phyloP scores from a whole-genome alignment of 2,113 vertebrate species.

The Scartelaos histophorus region DNA sequence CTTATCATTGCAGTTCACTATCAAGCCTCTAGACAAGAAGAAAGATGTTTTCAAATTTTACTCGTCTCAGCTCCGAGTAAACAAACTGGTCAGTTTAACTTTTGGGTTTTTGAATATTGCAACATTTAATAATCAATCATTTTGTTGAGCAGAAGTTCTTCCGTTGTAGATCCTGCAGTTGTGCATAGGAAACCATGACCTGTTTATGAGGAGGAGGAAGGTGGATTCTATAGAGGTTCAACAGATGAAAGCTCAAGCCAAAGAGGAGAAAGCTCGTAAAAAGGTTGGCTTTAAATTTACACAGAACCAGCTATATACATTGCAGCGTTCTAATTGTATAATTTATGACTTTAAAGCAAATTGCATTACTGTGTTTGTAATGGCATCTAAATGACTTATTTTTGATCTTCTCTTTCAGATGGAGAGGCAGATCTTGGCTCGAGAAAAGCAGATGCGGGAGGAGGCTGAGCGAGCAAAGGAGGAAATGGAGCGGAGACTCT shows the following conservation, averaged over 20 bases:
- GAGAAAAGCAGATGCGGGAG: slow-evolving; percentile 91
- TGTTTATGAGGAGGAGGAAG: slow-evolving; percentile 91
- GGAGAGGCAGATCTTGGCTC: slow-evolving; percentile 87
- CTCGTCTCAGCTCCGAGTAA: slow-evolving; percentile 88
- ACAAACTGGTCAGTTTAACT: slow-evolving; percentile 83
- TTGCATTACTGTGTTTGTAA: neutral
- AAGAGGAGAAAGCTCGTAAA: slow-evolving; percentile 89
- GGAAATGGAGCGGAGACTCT: slow-evolving; percentile 86
- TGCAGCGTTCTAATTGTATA: neutral
- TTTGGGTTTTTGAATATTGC: neutral
- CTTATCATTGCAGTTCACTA: slow-evolving; percentile 80
- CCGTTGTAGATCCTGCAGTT: slow-evolving; percentile 84
- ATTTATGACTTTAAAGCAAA: neutral
- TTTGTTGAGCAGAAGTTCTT: neutral
- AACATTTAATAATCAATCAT: neutral
- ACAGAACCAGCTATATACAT: neutral
- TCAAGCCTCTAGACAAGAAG: slow-evolving; percentile 91
- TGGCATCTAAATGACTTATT: neutral
- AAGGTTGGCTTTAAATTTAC: slow-evolving; percentile 72
- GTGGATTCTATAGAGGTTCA: slow-evolving; percentile 91
- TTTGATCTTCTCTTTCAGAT: slow-evolving; percentile 67
- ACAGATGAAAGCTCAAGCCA: slow-evolving; percentile 92
- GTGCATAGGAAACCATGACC: slow-evolving; percentile 89
- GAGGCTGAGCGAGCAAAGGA: slow-evolving; percentile 89
- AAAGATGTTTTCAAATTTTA: slow-evolving; percentile 94